Evolutionary conservation across 2,113 vertebrate genomes (phyloP).

Genomic region (Ceyx margarethae): DNA sequence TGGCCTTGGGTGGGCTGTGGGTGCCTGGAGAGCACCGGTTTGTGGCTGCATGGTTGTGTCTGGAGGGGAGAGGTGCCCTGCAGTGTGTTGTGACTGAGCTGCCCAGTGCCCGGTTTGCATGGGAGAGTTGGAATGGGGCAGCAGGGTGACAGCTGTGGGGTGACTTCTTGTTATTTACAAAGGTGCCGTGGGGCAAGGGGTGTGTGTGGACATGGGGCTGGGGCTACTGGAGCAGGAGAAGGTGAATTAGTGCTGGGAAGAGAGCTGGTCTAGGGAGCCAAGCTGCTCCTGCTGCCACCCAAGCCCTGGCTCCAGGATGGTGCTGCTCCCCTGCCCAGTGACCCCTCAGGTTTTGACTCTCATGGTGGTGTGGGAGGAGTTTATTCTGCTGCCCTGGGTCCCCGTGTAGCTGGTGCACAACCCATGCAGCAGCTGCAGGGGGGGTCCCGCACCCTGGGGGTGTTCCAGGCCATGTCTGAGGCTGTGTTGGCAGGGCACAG

Average conservation of each 20-base stretch:
- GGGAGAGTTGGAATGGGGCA: neutral
- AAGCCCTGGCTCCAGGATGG: neutral
- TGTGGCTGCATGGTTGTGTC: rapidly evolving
- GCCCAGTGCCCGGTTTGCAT: rapidly evolving
- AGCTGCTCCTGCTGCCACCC: neutral
- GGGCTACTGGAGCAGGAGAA: neutral
- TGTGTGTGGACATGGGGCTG: rapidly evolving
- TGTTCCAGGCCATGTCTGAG: rapidly evolving
- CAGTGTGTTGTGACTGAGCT: rapidly evolving
- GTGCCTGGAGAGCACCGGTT: rapidly evolving
- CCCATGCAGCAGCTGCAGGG: rapidly evolving
- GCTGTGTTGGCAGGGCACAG: neutral
- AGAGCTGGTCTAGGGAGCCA: neutral
- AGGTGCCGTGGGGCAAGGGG: rapidly evolving
- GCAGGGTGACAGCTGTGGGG: rapidly evolving
- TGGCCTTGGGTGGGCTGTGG: rapidly evolving
- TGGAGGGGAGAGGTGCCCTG: neutral
- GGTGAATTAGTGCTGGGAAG: neutral
- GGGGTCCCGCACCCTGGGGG: neutral
- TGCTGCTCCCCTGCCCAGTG: neutral
- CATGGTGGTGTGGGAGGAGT: neutral
- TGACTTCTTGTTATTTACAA: rapidly evolving
- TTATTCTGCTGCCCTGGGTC: neutral
- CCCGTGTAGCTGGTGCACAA: rapidly evolving
- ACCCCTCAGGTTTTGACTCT: neutral